phyloP scores from a whole-genome alignment of 2,113 vertebrate genomes.

The Antechinus stuartii region DNA sequence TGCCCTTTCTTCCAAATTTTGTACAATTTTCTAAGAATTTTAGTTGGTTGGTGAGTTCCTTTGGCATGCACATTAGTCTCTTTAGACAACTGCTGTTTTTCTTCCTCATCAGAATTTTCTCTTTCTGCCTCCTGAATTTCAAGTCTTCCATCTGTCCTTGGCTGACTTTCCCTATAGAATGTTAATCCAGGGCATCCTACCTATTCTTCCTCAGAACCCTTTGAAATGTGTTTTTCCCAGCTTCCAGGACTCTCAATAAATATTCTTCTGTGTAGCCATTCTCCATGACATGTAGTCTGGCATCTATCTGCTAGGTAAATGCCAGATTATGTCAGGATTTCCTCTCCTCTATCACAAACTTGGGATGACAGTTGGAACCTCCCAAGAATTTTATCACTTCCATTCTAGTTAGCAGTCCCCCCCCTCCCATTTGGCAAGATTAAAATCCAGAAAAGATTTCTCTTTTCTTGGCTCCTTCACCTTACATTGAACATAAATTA shows the following conservation, averaged over 20 bases:
- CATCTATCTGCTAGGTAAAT: neutral
- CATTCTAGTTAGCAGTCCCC: neutral
- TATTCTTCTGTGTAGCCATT: neutral
- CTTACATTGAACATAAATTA: neutral
- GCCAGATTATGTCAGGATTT: neutral
- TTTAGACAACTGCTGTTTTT: neutral
- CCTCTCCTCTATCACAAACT: neutral
- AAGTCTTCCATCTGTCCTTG: neutral
- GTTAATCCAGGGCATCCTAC: neutral
- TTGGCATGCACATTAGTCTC: neutral
- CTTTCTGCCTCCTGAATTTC: constrained; percentile 1
- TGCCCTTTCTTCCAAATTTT: neutral
- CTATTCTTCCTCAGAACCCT: neutral
- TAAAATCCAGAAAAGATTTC: neutral
- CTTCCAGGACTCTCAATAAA: neutral
- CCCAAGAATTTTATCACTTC: neutral
- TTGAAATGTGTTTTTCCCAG: neutral
- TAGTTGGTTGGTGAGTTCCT: neutral
- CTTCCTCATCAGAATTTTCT: neutral
- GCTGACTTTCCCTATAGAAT: neutral
- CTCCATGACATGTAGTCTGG: neutral
- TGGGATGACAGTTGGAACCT: neutral
- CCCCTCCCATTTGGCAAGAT: neutral
- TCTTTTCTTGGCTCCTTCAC: neutral
- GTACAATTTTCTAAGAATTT: neutral